A percentile compares a stretch with the other conserved stretches of the same genome.
Conservation (phyloP, 2,797 vertebrate genomes). For the Rhinoraja longicauda region DNA sequence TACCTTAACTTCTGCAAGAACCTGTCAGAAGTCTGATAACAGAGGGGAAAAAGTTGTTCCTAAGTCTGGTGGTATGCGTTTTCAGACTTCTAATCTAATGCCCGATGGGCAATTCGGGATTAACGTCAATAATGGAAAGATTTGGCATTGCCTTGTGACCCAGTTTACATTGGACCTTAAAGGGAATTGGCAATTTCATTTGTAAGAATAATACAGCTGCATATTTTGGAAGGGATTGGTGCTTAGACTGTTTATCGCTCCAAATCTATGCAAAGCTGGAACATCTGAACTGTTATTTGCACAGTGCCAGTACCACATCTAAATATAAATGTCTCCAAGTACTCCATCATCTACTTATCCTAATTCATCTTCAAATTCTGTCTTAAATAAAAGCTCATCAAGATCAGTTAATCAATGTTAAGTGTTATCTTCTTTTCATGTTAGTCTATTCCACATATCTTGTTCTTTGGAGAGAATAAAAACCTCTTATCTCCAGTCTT, state of each 20-base stretch:
- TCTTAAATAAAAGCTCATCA: background rate
- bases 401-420: background rate
- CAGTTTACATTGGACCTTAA: background rate
- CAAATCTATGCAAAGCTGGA: background rate
- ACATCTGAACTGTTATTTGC: background rate
- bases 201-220: background rate
- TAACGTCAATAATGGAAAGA: no score
- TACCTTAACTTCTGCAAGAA: no score
- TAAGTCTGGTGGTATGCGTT: no score
- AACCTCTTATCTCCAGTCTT: conserved; percentile 13
- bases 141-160: background rate
- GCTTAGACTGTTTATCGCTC: background rate
- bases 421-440: conserved; percentile 17
- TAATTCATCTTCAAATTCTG: conserved; percentile 14
- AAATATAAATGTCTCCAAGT: background rate
- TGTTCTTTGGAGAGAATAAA: background rate
- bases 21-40: no score
- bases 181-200: background rate
- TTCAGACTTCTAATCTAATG: no score
- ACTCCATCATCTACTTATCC: background rate
- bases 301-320: background rate
- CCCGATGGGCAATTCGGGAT: background rate
- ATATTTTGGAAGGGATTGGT: background rate
- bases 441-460: background rate
- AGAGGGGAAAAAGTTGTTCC: no score